These are phyloP conservation scores for Paedocypris micromegethes DNA, from an alignment of 2,797 vertebrate species.

Conservation along the genomic window DNA sequence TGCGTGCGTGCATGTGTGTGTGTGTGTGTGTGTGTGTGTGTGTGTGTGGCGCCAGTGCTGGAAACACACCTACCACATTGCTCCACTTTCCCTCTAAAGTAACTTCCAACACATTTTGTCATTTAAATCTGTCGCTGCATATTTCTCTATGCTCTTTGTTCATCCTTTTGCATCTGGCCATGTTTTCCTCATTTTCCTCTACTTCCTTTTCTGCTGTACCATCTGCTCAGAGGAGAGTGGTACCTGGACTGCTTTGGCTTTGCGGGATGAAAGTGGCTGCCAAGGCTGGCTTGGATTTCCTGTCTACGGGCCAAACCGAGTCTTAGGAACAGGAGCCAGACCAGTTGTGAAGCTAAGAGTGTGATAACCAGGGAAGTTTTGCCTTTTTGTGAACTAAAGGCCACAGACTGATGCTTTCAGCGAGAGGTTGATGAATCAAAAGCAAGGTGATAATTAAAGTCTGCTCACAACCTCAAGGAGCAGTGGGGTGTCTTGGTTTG, in stretches of 20 bases:
- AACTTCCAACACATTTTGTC: constrained; percentile 26
- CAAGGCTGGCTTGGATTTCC: constrained; percentile 52
- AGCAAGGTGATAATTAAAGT: constrained; percentile 25
- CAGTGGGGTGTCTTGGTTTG: neutral
- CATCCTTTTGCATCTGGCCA: constrained; percentile 36
- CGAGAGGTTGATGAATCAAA: neutral
- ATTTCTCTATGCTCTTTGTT: constrained; percentile 24
- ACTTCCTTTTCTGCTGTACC: constrained; percentile 42
- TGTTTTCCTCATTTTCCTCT: constrained; percentile 5
- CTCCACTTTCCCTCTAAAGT: constrained; percentile 22
- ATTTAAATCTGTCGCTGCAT: constrained; percentile 12
- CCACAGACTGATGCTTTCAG: constrained; percentile 5
- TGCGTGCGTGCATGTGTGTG: too few relatives aligned
- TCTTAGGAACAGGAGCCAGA: constrained; percentile 54
- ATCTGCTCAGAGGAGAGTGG: constrained; percentile 60
- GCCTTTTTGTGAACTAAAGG: constrained; percentile 26
- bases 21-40: too few relatives aligned
- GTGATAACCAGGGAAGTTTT: constrained; percentile 34
- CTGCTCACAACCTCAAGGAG: neutral
- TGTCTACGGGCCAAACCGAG: constrained; percentile 55
- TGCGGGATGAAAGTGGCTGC: constrained; percentile 56
- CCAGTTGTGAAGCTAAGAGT: constrained; percentile 55
- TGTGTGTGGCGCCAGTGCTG: too few relatives aligned
- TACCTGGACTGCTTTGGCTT: constrained; percentile 56
- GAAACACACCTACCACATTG: neutral